A percentile compares a stretch with the other conserved stretches of the same genome.
Evolutionary conservation across 2,113 vertebrate species (phyloP).

Genomic region (Collichthys lucidus): DNA sequence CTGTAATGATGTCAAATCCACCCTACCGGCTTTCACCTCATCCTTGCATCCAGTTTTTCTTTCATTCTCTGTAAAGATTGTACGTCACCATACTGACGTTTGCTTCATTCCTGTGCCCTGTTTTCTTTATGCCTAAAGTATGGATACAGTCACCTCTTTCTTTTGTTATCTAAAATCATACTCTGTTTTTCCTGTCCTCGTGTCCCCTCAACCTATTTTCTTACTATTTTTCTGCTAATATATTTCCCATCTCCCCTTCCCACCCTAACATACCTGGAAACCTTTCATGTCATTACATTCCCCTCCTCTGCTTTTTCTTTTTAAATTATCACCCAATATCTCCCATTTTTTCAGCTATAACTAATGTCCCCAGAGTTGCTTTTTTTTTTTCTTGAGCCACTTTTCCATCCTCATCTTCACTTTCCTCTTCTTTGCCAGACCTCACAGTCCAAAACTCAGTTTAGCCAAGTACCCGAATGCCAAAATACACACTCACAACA

Average conservation of each 20-base stretch:
- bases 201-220: background rate
- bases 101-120: background rate
- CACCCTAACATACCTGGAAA: constrained; percentile 4
- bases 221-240: background rate
- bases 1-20: constrained; percentile 45
- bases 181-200: background rate
- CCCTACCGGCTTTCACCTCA: constrained; percentile 5
- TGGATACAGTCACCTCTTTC: background rate
- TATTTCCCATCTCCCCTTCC: background rate
- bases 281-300: constrained; percentile 9
- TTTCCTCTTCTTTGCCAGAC: constrained; percentile 42
- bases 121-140: background rate
- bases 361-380: constrained; percentile 22
- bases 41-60: background rate
- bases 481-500: constrained; percentile 45
- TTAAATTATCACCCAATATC: constrained; percentile 7
- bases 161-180: constrained; percentile 10
- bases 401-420: constrained; percentile 29
- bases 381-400: constrained; percentile 26
- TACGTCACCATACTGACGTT: background rate
- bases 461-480: constrained; percentile 45
- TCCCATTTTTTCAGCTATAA: constrained; percentile 4
- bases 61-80: background rate
- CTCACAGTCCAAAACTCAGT: constrained; percentile 31
- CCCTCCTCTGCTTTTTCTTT: constrained; percentile 6